Conservation (phyloP, 2,888 invertebrate species). For the Catonia carolina region DNA sequence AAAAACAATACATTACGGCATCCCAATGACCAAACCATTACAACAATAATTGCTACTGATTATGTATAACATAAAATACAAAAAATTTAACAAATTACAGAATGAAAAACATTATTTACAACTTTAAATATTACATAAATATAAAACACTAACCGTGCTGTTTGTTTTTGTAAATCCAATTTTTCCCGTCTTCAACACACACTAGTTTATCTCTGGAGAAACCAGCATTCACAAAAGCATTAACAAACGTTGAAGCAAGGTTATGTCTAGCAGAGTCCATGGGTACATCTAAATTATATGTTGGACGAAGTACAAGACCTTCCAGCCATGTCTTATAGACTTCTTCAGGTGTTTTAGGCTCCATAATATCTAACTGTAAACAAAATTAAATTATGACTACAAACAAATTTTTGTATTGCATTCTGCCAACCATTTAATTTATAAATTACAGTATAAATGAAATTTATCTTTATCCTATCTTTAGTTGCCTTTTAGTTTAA, state of each 20-base stretch:
- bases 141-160: conserved; percentile 59
- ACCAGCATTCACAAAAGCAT: conserved; percentile 97
- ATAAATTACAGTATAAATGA: too few species aligned
- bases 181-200: conserved; percentile 73
- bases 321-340: conserved; percentile 98
- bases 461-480: too few species aligned
- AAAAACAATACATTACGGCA: too few species aligned
- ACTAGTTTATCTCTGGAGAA: conserved; percentile 94
- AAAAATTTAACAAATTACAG: too few species aligned
- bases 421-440: too few species aligned
- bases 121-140: background rate
- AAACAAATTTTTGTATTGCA: too few species aligned
- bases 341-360: conserved; percentile 97
- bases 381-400: conserved; percentile 13
- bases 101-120: too few species aligned
- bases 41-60: too few species aligned
- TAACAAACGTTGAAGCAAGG: conserved; percentile 94
- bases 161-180: conserved; percentile 95
- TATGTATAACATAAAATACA: too few species aligned
- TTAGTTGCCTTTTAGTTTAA: too few species aligned
- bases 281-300: conserved; percentile 42
- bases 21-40: too few species aligned
- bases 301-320: conserved; percentile 37
- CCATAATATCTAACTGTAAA: conserved; percentile 87
- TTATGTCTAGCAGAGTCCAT: conserved; percentile 96